Conservation (phyloP, 2,113 vertebrate genomes). For the Microtus oregoni region DNA sequence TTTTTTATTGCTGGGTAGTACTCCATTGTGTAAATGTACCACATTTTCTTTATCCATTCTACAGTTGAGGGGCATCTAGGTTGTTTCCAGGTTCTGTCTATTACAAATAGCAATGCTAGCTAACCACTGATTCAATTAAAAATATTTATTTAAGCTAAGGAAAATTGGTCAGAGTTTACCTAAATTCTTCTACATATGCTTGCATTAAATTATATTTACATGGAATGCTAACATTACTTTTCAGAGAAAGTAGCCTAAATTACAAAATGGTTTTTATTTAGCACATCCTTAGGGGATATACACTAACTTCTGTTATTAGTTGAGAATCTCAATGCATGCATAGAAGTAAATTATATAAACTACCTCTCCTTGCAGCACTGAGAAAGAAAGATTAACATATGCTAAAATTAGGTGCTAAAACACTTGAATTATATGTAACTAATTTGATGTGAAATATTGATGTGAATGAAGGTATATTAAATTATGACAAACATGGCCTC, state of each 20-base stretch:
- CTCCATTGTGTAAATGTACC: too few species aligned
- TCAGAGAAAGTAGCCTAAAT: not conserved
- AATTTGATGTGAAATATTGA: slow-evolving; percentile 2
- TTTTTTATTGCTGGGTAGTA: too few species aligned
- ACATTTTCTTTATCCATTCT: too few species aligned
- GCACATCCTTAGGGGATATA: not conserved
- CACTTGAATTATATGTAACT: not conserved
- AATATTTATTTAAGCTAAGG: not conserved
- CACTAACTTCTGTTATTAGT: not conserved
- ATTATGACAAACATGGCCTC: not conserved
- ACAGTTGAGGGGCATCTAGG: too few species aligned
- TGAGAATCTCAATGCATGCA: not conserved
- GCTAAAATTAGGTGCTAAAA: not conserved
- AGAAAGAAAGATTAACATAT: not conserved
- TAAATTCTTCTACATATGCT: not conserved
- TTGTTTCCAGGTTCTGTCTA: too few species aligned
- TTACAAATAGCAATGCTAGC: too few species aligned
- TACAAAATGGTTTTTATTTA: not conserved
- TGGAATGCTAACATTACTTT: not conserved
- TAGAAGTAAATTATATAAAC: not conserved
- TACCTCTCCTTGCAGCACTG: not conserved
- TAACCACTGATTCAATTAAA: not conserved
- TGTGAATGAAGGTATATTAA: not conserved
- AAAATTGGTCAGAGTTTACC: not conserved
- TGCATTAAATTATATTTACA: not conserved